A percentile compares a stretch with the other conserved stretches of the same genome.
phyloP scores from a whole-genome alignment of 2,888 invertebrate genomes.

The Callyntrura sp. region DNA sequence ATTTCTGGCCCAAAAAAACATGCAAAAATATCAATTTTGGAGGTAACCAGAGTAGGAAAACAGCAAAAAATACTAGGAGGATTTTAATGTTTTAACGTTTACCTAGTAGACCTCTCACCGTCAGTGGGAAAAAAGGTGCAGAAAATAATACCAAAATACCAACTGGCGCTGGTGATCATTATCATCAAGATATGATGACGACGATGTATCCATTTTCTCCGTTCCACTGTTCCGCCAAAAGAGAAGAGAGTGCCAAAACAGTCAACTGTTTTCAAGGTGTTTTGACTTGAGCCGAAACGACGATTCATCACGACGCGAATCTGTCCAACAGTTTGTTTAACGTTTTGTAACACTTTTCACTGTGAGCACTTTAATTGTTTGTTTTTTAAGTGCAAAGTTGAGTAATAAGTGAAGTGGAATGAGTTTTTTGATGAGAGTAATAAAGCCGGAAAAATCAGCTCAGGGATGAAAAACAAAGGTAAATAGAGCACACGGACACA shows the following conservation, averaged over 20 bases:
- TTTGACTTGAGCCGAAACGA: not conserved
- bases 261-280: slow-evolving; percentile 3
- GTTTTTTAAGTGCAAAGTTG: slow-evolving; percentile 6
- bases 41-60: no score
- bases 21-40: not conserved
- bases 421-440: slow-evolving; percentile 28
- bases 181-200: no score
- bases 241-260: not conserved
- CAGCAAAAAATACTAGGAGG: no score
- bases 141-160: no score
- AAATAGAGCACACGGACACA: slow-evolving; percentile 50
- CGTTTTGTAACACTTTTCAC: not conserved
- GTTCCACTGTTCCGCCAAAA: no score
- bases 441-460: slow-evolving; percentile 70
- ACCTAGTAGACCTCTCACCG: no score
- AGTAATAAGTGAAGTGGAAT: not conserved
- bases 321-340: no score
- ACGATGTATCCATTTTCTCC: no score
- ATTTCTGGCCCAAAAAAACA: not conserved
- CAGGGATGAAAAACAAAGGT: slow-evolving; percentile 51
- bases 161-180: no score
- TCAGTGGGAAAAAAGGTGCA: no score
- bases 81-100: no score
- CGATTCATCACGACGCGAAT: no score
- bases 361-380: slow-evolving; percentile 24